Conservation (phyloP, 2,113 vertebrate genomes). For the Gracilinanus agilis region DNA sequence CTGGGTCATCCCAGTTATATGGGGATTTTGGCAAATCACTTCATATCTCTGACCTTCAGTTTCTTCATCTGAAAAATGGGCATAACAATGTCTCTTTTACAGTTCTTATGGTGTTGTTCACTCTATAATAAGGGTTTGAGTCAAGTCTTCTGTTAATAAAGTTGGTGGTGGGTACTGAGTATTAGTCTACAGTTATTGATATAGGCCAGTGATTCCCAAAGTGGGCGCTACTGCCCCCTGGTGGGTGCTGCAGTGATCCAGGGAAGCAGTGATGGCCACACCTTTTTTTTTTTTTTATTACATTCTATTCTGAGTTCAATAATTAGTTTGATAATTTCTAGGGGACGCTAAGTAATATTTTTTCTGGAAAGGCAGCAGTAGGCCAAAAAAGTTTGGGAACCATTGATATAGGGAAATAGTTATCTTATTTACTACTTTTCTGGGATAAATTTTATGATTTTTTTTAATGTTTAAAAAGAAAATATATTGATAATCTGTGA, state of each 20-base stretch:
- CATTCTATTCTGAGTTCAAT: no score
- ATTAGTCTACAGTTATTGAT: background rate
- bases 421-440: background rate
- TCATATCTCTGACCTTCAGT: background rate
- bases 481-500: background rate
- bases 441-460: background rate
- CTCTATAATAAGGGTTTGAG: background rate
- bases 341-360: no score
- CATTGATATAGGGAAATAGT: background rate
- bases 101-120: background rate
- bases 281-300: no score
- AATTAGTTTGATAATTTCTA: no score
- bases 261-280: no score
- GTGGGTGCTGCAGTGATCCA: no score
- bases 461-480: background rate
- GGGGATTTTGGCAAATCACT: background rate
- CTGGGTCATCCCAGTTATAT: background rate
- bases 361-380: no score
- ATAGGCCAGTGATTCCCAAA: no score
- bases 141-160: background rate
- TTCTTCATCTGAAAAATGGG: background rate
- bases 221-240: no score
- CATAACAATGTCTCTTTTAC: background rate
- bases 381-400: no score
- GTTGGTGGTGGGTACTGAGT: background rate